These are phyloP conservation scores for Ceratitis capitata DNA, from an alignment of 1,140 invertebrate genomes.

Conservation along the genomic window DNA sequence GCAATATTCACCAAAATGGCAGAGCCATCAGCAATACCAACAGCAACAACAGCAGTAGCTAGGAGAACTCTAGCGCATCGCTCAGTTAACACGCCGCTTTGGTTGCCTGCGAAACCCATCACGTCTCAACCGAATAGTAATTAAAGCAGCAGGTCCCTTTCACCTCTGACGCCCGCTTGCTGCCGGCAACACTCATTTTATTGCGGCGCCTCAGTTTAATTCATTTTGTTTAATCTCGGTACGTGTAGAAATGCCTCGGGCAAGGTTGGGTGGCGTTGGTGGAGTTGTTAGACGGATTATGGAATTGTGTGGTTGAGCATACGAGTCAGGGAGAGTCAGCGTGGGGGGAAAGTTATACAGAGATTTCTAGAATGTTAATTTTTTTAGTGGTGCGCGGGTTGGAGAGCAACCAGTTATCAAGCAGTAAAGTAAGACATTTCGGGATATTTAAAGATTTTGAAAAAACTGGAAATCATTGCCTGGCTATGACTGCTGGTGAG, in stretches of 20 bases:
- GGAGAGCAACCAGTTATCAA: neutral
- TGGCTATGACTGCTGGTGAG: no score
- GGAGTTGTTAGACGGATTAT: neutral
- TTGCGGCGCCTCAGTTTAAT: neutral
- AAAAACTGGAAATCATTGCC: neutral
- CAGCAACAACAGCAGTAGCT: neutral
- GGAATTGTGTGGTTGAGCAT: neutral
- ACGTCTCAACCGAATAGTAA: neutral
- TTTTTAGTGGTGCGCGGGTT: neutral
- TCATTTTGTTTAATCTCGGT: constrained; percentile 34
- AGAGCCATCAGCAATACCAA: neutral
- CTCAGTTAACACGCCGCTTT: neutral
- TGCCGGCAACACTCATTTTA: constrained; percentile 18
- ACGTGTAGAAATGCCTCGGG: neutral
- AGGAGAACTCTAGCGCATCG: neutral
- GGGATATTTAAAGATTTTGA: neutral
- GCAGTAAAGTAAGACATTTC: neutral
- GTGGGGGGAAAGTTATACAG: no score
- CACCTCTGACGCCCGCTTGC: neutral
- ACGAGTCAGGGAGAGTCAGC: neutral
- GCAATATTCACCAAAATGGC: constrained; percentile 13
- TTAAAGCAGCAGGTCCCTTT: neutral
- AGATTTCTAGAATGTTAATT: neutral
- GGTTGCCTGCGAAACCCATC: neutral
- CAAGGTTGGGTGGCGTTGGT: no score